Evolutionary conservation across 2,113 vertebrate genomes (phyloP).

Genomic region (Daphoenositta chrysoptera): DNA sequence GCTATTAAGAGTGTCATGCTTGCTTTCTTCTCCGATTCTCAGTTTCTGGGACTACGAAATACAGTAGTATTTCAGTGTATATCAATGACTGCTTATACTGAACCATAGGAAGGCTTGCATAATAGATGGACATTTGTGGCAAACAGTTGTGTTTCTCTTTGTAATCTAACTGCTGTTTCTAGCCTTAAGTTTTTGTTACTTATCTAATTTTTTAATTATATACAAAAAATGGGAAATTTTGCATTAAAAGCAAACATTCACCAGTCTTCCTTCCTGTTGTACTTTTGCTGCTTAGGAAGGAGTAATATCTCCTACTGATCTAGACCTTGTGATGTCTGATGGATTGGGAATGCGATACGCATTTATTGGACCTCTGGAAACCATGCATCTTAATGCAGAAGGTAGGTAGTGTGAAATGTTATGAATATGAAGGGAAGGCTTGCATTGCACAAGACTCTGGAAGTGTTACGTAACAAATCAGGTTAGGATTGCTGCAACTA

Average conservation of each 20-base stretch:
- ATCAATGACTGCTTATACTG: not conserved
- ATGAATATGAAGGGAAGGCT: not conserved
- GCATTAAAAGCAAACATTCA: not conserved
- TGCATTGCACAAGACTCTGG: not conserved
- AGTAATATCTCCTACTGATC: constrained; percentile 86
- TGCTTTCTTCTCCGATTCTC: not conserved
- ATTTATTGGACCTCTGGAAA: constrained; percentile 96
- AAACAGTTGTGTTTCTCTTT: not conserved
- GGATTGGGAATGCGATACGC: constrained; percentile 95
- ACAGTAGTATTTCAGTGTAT: too few species aligned
- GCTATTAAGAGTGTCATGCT: not conserved
- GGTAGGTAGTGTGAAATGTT: constrained; percentile 58
- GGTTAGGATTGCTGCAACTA: not conserved
- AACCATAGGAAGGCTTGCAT: not conserved
- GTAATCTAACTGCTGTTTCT: not conserved
- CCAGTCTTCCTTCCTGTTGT: not conserved
- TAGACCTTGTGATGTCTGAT: constrained; percentile 96
- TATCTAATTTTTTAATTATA: not conserved
- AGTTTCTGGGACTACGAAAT: not conserved
- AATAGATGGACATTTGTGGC: not conserved
- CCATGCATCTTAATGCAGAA: constrained; percentile 95
- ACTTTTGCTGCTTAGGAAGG: constrained; percentile 79
- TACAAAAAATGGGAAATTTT: not conserved
- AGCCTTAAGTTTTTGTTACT: not conserved
- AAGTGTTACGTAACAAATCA: not conserved